Base-by-base conservation (phyloP, 2,888 invertebrate genomes). In the Melipona bicolor region DNA sequence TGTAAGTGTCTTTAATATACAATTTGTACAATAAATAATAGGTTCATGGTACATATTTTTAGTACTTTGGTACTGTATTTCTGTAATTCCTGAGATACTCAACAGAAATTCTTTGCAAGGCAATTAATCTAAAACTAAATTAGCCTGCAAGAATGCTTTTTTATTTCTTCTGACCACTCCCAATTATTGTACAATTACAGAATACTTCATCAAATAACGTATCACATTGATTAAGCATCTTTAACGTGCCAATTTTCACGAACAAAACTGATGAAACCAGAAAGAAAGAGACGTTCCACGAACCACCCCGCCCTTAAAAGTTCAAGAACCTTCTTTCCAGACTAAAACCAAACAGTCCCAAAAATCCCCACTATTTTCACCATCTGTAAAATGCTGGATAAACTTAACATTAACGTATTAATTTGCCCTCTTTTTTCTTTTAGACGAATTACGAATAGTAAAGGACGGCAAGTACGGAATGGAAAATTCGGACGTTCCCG, bases 391-490 rank as follows among this genome's bases (percentile, higher is more conserved):
- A 21, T 24, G 17, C 32, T 4, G 9, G 3, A 21, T 21, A 19
- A 36, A 17, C n/a, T 27, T 13, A 56, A 61, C 9, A 54, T 21
- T n/a, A n/a, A 27, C 49, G 17, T 5, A 0, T 50, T n/a, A n/a
- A 56, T 15, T 24, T 15, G 27, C 17, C 15, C 74, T 77, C 82
- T 95, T 95, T 95, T 95, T 87, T 77, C 84, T 95, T 95, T 87
- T 95, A 98, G 98, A 98, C 95, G 97, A 98, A 94, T 95, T 99
- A 84, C 96, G 97, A 85, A 95, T 98, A 79, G 98, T 98, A 3
- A 97, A 97, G 92, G 99, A 99, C 93, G 97, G 97, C 36, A 97
- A 97, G 92, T 98, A 98, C 92, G 98, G 98, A 2, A 96, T 96
- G 19, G 97, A 97, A 94, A 97, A 97, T 94, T 95, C 96, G 62